Conservation (phyloP, 2,113 vertebrate genomes). For the Odontesthes bonariensis region DNA sequence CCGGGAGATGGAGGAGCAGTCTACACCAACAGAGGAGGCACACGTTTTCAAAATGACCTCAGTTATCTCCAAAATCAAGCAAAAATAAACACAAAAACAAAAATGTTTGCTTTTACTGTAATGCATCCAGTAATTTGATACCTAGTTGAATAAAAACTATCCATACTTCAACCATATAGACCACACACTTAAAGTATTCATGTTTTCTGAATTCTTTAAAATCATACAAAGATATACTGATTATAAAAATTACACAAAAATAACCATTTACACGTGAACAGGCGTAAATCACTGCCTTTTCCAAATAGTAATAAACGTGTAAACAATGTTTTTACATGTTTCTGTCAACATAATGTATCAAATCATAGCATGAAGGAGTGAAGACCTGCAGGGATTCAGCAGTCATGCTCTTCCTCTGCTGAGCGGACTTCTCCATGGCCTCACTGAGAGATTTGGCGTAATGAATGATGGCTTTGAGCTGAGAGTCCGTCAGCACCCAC, state of each 20-base stretch:
- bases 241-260: neutral
- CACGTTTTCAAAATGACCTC: neutral
- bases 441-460: conserved; percentile 97
- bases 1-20: conserved; percentile 88
- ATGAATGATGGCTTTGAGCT: conserved; percentile 97
- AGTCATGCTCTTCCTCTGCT: conserved; percentile 91
- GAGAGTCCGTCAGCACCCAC: conserved; percentile 98
- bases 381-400: conserved; percentile 81
- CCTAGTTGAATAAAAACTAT: too few relatives aligned
- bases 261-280: neutral
- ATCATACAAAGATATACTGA: neutral
- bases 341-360: too few relatives aligned
- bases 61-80: neutral
- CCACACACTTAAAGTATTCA: too few relatives aligned
- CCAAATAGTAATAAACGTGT: too few relatives aligned
- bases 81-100: neutral
- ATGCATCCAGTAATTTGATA: too few relatives aligned
- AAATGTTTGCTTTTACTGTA: too few relatives aligned
- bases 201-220: neutral
- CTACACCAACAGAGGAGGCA: conserved; percentile 72
- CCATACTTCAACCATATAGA: neutral
- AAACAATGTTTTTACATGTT: too few relatives aligned
- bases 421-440: conserved; percentile 95
- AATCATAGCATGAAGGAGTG: too few relatives aligned
- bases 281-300: neutral